A percentile compares a stretch with the other conserved stretches of the same genome.
phyloP scores from a whole-genome alignment of 1,140 invertebrate genomes.

The Eumaeus atala region DNA sequence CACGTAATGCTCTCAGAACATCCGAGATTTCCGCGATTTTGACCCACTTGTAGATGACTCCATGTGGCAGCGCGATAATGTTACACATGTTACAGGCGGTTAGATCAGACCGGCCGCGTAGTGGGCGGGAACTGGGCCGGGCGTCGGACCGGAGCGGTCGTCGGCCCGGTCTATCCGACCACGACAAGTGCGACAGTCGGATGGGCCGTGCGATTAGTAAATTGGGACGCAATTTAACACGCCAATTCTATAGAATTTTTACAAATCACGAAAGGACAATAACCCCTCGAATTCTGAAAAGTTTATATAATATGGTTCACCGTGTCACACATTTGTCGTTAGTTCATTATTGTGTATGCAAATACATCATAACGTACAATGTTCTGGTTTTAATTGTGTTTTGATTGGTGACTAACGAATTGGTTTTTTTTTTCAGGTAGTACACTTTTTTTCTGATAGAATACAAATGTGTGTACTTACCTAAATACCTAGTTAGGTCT shows the following conservation, averaged over 20 bases:
- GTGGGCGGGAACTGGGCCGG: constrained; percentile 17
- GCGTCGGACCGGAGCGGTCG: constrained; percentile 18
- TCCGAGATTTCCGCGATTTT: constrained; percentile 3
- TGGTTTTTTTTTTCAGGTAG: no score
- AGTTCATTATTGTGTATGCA: no score
- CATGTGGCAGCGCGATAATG: constrained; percentile 26
- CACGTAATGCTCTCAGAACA: not conserved
- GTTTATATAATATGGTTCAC: not conserved
- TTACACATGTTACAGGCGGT: constrained; percentile 49
- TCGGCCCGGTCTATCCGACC: constrained; percentile 13
- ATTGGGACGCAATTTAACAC: no score
- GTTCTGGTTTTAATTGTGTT: no score
- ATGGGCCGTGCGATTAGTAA: not conserved
- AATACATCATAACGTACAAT: no score
- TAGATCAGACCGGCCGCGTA: constrained; percentile 33
- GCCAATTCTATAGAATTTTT: not conserved
- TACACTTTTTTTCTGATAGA: no score
- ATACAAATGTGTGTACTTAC: no score
- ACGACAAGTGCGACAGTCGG: not conserved
- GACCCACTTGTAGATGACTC: not conserved
- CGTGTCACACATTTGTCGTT: no score
- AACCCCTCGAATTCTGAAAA: not conserved
- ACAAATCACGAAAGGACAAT: not conserved
- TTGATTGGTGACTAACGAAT: no score
- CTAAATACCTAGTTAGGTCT: no score